phyloP scores from a whole-genome alignment of 1,140 invertebrate genomes.

The Tetragonula clypearis region DNA sequence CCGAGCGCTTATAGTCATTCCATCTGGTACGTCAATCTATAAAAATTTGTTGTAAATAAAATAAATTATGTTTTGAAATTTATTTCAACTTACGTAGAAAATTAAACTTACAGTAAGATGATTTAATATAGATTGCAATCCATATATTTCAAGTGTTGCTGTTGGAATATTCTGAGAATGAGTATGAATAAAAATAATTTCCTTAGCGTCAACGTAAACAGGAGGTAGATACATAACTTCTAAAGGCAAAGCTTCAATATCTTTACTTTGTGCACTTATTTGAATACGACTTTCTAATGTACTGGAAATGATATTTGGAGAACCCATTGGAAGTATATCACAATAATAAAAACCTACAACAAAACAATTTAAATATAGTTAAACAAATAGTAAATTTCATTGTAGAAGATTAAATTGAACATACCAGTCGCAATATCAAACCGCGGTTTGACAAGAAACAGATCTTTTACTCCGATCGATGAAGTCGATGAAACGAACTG shows the following conservation, averaged over 20 bases:
- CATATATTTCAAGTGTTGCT: slow-evolving; percentile 75
- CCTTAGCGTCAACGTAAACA: slow-evolving; percentile 74
- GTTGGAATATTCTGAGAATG: slow-evolving; percentile 66
- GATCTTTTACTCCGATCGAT: slow-evolving; percentile 73
- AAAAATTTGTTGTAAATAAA: background rate
- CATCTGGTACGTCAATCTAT: slow-evolving; percentile 76
- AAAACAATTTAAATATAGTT: slow-evolving; percentile 19
- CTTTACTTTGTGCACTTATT: slow-evolving; percentile 76
- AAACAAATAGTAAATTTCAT: background rate
- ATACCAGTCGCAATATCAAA: slow-evolving; percentile 80
- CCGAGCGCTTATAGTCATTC: slow-evolving; percentile 70
- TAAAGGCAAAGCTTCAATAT: slow-evolving; percentile 74
- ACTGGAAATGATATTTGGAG: slow-evolving; percentile 74
- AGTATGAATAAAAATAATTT: slow-evolving; percentile 74
- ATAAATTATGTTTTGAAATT: background rate
- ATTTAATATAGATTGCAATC: slow-evolving; percentile 74
- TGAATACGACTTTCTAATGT: slow-evolving; percentile 72
- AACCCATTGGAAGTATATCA: slow-evolving; percentile 78
- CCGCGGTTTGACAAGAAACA: slow-evolving; percentile 79
- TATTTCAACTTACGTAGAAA: background rate
- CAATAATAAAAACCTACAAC: slow-evolving; percentile 79
- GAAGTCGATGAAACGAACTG: slow-evolving; percentile 73
- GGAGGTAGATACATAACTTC: slow-evolving; percentile 78
- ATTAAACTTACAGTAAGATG: slow-evolving; percentile 72
- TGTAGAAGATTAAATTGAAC: slow-evolving; percentile 34